Evolutionary conservation across 2,113 vertebrate genomes (phyloP), one percentile per base, ranked within the genome.

Genomic region (Jacana jacana): DNA sequence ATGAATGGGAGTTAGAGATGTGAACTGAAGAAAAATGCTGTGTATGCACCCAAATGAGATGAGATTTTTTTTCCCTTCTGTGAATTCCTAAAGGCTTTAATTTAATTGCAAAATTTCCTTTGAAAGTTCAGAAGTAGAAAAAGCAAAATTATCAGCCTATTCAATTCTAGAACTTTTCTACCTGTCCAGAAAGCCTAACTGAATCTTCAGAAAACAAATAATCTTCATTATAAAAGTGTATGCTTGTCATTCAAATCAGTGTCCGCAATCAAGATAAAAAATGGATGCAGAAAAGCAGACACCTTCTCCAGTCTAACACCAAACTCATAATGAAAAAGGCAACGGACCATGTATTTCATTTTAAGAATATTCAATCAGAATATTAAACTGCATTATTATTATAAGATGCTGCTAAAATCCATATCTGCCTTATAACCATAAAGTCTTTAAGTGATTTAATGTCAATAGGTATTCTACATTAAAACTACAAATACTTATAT

Each of bases 1-100:
- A 97, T 95, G 86, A 97, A 96, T 92, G 51, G 60, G 89, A 96
- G 51, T 96, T 96, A 93, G 75, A 96, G 85, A 97, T 73, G 63
- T 91, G 70, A 97, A 96, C 69, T 18, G 65, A 97, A 90, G 88
- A 94, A 96, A 72, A 95, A 91, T 78, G 93, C 88, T 69, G 11
- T 63, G 39, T 86, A 85, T 96, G 94, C 92, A 87, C 42, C 17
- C 86, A 96, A 96, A 95, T 89, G 88, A 42, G 24, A 81, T 80
- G 48, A 89, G 13, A 44, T 81, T 52, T 86, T 79, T 88, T 93
- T 58, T 82, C 57, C 68, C 82, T 88, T 85, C 63, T 49, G 40
- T 49, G 17, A 96, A 91, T 93, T 96, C 69, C 93, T 86, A 71
- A 91, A 90, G 39, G 75, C 30, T 88, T 20, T 42, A 40, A 76